phyloP scores from a whole-genome alignment of 2,888 invertebrate species.

The Linyphia triangularis region DNA sequence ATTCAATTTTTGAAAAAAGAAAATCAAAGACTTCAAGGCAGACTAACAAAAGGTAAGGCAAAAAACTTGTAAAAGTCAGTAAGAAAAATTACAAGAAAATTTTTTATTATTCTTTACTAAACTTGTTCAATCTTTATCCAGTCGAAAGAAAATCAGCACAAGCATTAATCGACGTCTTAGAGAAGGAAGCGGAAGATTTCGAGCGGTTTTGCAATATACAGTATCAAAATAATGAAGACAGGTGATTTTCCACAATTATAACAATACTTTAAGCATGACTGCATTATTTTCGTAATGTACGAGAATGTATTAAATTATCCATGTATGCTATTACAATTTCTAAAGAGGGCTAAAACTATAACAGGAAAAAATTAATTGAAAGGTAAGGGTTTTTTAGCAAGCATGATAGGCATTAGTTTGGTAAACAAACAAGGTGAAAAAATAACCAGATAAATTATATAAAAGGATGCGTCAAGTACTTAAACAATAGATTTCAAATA shows the following conservation, averaged over 20 bases:
- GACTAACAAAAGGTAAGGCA: conserved; percentile 72
- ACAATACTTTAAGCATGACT: conserved; percentile 18
- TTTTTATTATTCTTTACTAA: neutral
- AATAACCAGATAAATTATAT: no score
- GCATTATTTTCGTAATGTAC: conserved; percentile 67
- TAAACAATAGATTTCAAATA: no score
- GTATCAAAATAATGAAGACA: conserved; percentile 60
- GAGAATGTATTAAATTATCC: conserved; percentile 30
- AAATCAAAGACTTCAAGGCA: conserved; percentile 74
- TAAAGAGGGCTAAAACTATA: conserved; percentile 32
- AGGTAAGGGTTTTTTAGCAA: no score
- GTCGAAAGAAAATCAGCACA: conserved; percentile 75
- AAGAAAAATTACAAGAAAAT: neutral
- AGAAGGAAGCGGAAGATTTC: conserved; percentile 76
- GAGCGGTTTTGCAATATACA: conserved; percentile 75
- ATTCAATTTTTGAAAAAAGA: conserved; percentile 76
- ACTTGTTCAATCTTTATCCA: conserved; percentile 17
- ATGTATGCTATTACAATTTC: conserved; percentile 27
- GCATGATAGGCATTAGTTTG: no score
- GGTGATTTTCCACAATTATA: conserved; percentile 43
- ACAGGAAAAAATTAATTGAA: neutral
- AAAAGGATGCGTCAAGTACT: no score
- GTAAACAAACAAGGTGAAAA: no score
- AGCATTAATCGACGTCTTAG: conserved; percentile 75
- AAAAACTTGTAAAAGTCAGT: no score